These are phyloP conservation scores for Gasterosteus nipponicus DNA, from an alignment of 2,113 vertebrate species.

Conservation along the genomic window DNA sequence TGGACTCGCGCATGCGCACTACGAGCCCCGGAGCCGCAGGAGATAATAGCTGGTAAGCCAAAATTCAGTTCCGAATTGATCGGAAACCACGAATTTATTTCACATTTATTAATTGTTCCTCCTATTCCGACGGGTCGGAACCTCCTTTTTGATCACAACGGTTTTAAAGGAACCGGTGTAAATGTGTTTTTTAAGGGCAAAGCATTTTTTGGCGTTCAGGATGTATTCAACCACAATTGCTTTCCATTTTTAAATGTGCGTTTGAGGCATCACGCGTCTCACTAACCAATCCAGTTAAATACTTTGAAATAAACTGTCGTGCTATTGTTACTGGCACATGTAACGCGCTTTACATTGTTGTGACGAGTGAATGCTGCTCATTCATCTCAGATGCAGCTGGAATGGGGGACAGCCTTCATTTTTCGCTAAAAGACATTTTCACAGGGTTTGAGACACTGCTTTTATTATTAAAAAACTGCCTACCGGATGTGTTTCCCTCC, in stretches of 20 bases:
- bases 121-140: background rate
- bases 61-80: slow-evolving; percentile 70
- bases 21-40: slow-evolving; percentile 75
- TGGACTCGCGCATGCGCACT: slow-evolving; percentile 79
- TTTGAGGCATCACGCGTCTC: slow-evolving; percentile 11
- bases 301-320: slow-evolving; percentile 4
- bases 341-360: slow-evolving; percentile 15
- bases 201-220: slow-evolving; percentile 27
- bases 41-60: slow-evolving; percentile 84
- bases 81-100: slow-evolving; percentile 45
- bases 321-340: slow-evolving; percentile 4
- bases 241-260: slow-evolving; percentile 33
- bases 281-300: slow-evolving; percentile 36
- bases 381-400: slow-evolving; percentile 55
- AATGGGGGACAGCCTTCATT: slow-evolving; percentile 55
- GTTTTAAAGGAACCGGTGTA: background rate
- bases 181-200: background rate
- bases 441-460: slow-evolving; percentile 35
- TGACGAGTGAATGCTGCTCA: slow-evolving; percentile 39
- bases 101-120: background rate
- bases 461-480: slow-evolving; percentile 40
- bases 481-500: slow-evolving; percentile 66
- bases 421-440: slow-evolving; percentile 56
- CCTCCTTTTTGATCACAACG: background rate
- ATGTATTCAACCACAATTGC: slow-evolving; percentile 55